A percentile compares a stretch with the other conserved stretches of the same genome.
phyloP scores from a whole-genome alignment of 2,113 vertebrate species.

The Sturnira hondurensis region DNA sequence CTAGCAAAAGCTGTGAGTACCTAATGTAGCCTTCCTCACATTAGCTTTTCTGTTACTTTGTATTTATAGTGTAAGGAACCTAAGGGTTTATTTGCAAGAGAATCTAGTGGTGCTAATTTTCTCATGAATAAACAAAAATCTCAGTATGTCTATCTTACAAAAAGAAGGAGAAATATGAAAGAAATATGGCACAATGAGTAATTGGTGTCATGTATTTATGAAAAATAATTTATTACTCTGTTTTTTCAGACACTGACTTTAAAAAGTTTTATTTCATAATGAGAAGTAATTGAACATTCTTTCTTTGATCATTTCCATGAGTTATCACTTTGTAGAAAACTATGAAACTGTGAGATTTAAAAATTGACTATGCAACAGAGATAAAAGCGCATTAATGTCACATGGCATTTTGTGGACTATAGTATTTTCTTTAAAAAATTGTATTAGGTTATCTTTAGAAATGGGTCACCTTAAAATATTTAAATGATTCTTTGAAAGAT shows the following conservation, averaged over 20 bases:
- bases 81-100: background rate
- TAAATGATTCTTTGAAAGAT: background rate
- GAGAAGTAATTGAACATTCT: slow-evolving; percentile 36
- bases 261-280: slow-evolving; percentile 35
- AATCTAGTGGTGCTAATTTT: background rate
- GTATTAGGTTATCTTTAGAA: background rate
- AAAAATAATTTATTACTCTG: slow-evolving; percentile 9
- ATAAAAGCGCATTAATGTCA: background rate
- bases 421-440: background rate
- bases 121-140: background rate
- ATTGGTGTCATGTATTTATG: background rate
- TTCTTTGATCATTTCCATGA: slow-evolving; percentile 50
- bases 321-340: slow-evolving; percentile 36
- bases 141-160: background rate
- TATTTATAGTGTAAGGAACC: background rate
- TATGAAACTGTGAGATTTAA: slow-evolving; percentile 41
- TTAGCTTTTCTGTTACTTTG: background rate
- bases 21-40: background rate
- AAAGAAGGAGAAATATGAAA: slow-evolving; percentile 10
- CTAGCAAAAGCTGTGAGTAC: background rate
- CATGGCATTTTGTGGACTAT: background rate
- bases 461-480: background rate
- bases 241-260: slow-evolving; percentile 26
- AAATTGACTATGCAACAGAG: background rate
- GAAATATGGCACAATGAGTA: background rate